Base-by-base conservation (phyloP, 2,113 vertebrate species). In the Tretioscincus oriximinensis region DNA sequence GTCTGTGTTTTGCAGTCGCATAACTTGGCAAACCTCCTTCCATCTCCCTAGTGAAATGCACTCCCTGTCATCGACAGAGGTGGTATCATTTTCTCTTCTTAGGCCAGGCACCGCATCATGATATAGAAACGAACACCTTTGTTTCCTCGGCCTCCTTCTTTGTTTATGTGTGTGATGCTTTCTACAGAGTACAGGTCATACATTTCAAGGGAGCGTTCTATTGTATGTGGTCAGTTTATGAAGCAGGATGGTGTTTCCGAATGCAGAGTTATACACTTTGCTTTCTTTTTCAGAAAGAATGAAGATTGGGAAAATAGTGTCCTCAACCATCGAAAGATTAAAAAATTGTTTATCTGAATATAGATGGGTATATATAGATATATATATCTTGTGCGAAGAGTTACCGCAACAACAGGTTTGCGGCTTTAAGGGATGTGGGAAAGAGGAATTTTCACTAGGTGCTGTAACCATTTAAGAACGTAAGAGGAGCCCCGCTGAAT, bases 31-130 rank as follows among this genome's bases (percentile, higher is more conserved):
- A 82, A 69, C 66, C 80, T 82, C 70, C 60, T 66, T 76, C 70
- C 74, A 70, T 82, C 76, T 82, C 80, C 80, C 80, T 82, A 70
- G 80, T 82, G 80, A 69, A 82, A 82, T 76, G 80, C 80, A 82
- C 80, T 82, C 66, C 47, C 80, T 82, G 80, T 82, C 80, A 82
- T 70, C 63, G 76, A 28, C 66, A 31, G 73, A 82, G 73, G 12
- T 70, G 66, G 63, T 82, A 82, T 82, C 61, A 76, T 82, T 82
- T 76, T 66, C 76, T 74, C 63, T 74, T 82, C 80, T 76, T 76
- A 76, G 41, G 80, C 76, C 54, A 69, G 26, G 73, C 73, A 61
- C 73, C n/a, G 47, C 65, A 76, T 76, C 65, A 76, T 82, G 73
- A 82, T 76, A 69, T 70, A 69, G 70, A 76, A 70, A 61, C 35